These are phyloP conservation scores for Orchestia grillus DNA, from an alignment of 1,140 invertebrate species.

Conservation along the genomic window DNA sequence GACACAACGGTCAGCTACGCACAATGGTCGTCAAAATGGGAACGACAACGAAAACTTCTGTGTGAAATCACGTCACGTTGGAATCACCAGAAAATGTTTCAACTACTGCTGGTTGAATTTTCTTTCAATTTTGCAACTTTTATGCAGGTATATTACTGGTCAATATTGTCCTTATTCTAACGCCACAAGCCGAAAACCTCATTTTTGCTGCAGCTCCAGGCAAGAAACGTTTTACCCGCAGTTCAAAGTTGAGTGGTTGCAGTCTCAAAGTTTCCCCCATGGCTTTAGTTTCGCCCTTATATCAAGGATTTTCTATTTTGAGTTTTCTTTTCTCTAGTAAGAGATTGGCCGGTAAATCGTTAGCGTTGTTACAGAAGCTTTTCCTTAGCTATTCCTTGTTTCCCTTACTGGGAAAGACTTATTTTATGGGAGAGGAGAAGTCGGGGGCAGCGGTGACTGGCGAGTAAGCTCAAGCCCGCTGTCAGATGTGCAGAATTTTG, in stretches of 20 bases:
- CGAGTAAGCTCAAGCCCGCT: neutral
- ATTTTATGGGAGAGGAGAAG: neutral
- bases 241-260: neutral
- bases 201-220: no score
- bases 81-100: no score
- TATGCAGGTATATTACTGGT: no score
- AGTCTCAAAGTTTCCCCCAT: neutral
- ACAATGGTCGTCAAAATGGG: no score
- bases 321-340: neutral
- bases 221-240: no score
- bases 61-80: no score
- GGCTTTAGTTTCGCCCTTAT: neutral
- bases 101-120: no score
- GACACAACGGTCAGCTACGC: no score
- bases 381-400: neutral
- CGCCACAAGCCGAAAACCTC: no score
- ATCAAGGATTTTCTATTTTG: neutral
- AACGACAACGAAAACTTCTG: no score
- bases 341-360: neutral
- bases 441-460: neutral
- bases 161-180: no score
- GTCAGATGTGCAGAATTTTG: neutral
- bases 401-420: neutral
- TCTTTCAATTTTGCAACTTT: no score
- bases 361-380: neutral